Conservation (phyloP, 2,113 vertebrate genomes). For the Hyperopisus bebe region DNA sequence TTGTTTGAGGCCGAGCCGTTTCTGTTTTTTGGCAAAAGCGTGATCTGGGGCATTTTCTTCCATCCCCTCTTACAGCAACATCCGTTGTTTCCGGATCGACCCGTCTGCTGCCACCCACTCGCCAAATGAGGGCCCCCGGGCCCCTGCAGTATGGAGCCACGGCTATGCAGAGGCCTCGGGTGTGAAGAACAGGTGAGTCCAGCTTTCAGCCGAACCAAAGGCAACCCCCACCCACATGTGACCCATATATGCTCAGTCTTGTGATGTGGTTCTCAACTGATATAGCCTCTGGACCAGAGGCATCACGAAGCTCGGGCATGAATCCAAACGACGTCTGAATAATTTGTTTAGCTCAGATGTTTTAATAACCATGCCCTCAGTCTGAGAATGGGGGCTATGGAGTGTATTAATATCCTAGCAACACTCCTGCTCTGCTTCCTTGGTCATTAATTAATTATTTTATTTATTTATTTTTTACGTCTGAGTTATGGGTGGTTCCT, state of each 20-base stretch:
- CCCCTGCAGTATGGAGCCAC: constrained; percentile 93
- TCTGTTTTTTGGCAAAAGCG: not conserved
- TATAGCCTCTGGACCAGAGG: not conserved
- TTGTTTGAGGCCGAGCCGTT: not conserved
- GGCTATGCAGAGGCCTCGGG: constrained; percentile 93
- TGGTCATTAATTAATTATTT: not conserved
- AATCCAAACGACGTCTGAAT: not conserved
- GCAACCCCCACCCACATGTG: not conserved
- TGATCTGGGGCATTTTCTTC: not conserved
- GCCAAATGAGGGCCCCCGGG: constrained; percentile 73
- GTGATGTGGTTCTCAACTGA: not conserved
- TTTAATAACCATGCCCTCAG: not conserved
- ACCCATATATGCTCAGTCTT: too few relatives aligned
- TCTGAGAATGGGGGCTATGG: not conserved
- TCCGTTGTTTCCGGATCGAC: constrained; percentile 69
- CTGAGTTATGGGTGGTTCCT: not conserved
- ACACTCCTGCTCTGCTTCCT: not conserved
- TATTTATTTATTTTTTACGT: not conserved
- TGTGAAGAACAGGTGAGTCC: constrained; percentile 88
- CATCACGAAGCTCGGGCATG: not conserved
- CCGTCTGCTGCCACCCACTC: constrained; percentile 71
- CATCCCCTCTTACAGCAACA: not conserved
- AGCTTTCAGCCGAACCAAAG: not conserved
- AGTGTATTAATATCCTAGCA: not conserved
- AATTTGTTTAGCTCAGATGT: not conserved